Evolutionary conservation across 2,888 invertebrate genomes (phyloP).

Genomic region (Odontomyia ornata): DNA sequence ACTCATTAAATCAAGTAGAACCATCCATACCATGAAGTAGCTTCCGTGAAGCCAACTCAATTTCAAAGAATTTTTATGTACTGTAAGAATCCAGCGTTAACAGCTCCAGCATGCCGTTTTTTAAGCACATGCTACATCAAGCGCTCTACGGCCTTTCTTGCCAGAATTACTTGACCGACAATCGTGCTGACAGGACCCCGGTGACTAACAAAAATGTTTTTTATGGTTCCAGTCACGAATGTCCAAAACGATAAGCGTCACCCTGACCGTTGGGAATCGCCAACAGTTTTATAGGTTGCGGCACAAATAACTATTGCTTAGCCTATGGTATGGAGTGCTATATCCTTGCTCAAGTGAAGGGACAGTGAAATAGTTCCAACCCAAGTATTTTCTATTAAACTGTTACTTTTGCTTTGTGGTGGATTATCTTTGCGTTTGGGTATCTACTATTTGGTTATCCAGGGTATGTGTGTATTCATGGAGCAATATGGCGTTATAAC

Average conservation of each 20-base stretch:
- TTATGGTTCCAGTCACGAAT: slow-evolving; percentile 8
- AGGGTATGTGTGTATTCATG: neutral
- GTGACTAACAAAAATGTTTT: slow-evolving; percentile 8
- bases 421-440: neutral
- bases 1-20: too few relatives aligned
- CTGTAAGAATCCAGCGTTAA: too few relatives aligned
- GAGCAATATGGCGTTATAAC: neutral
- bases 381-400: too few relatives aligned
- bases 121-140: neutral
- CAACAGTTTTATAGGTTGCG: slow-evolving; percentile 9
- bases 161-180: neutral
- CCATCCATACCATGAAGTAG: too few relatives aligned
- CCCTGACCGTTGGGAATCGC: neutral
- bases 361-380: too few relatives aligned
- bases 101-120: too few relatives aligned
- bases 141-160: neutral
- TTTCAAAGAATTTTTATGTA: too few relatives aligned
- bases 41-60: too few relatives aligned
- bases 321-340: neutral
- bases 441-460: neutral
- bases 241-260: slow-evolving; percentile 5
- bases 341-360: neutral
- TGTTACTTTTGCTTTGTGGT: neutral
- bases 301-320: neutral
- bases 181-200: neutral